Percentiles rank a stretch among this genome's conserved stretches.
These are phyloP conservation scores for Grammomys dolichurus DNA, from an alignment of 2,113 vertebrate genomes.

Conservation along the genomic window DNA sequence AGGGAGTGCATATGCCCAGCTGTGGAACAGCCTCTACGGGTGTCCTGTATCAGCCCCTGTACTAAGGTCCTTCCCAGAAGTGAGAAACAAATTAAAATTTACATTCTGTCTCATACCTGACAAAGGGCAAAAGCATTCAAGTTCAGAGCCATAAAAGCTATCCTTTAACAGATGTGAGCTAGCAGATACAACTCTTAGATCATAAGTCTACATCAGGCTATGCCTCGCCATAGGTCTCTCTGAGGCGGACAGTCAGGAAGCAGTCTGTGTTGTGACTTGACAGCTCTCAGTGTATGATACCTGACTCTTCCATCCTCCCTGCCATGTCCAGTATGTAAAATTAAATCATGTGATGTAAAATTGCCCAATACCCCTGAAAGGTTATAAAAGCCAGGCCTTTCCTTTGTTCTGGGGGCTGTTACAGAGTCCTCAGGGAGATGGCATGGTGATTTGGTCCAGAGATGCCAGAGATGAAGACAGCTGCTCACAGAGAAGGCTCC, in stretches of 20 bases:
- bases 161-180: not conserved
- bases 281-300: not conserved
- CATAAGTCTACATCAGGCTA: not conserved
- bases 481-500: not conserved
- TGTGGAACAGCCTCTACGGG: not conserved
- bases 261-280: not conserved
- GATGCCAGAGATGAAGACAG: not conserved
- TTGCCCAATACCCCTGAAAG: not conserved
- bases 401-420: not conserved
- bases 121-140: accelerated
- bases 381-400: not conserved
- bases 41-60: not conserved
- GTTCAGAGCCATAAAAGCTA: accelerated
- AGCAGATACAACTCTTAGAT: too few relatives aligned
- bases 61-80: too few relatives aligned
- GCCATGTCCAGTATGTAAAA: not conserved
- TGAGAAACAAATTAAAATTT: not conserved
- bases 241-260: not conserved
- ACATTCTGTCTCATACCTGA: not conserved
- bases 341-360: not conserved
- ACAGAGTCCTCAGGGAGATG: not conserved
- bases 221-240: not conserved
- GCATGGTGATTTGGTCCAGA: not conserved
- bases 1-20: too few relatives aligned
- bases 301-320: not conserved